Conservation (phyloP, 2,113 vertebrate genomes). For the Corythornis madagascariensis region DNA sequence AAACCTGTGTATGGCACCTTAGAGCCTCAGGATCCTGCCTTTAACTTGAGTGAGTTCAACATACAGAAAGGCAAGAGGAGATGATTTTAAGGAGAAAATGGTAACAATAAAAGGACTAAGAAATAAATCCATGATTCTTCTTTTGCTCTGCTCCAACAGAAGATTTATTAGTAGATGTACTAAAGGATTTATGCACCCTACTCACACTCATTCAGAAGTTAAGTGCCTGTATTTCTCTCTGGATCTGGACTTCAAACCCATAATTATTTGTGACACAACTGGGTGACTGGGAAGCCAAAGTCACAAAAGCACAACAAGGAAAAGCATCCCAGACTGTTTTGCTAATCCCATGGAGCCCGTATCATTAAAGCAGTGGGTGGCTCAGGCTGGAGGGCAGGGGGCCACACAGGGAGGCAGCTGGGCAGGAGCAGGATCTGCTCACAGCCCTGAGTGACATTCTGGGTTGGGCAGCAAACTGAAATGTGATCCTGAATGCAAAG, state of each 20-base stretch:
- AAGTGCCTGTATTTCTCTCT: neutral
- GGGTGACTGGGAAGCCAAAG: neutral
- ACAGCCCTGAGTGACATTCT: neutral
- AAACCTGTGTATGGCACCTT: neutral
- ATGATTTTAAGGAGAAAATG: neutral
- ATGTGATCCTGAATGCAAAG: conserved; percentile 27
- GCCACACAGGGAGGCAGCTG: neutral
- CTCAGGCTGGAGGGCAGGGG: neutral
- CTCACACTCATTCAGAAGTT: neutral
- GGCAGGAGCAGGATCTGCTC: neutral
- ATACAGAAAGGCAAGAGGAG: neutral
- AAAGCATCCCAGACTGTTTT: neutral
- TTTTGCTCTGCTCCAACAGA: neutral
- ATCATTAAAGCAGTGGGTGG: neutral
- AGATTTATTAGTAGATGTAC: neutral
- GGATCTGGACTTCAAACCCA: neutral
- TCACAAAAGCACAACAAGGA: neutral
- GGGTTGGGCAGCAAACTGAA: conserved; percentile 25
- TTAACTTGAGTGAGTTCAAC: neutral
- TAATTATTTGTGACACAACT: neutral
- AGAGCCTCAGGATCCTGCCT: neutral
- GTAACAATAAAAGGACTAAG: neutral
- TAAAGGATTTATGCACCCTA: neutral
- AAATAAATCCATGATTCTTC: neutral
- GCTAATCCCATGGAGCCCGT: neutral